Conservation (phyloP, 2,113 vertebrate genomes). For the Hyaena hyaena region DNA sequence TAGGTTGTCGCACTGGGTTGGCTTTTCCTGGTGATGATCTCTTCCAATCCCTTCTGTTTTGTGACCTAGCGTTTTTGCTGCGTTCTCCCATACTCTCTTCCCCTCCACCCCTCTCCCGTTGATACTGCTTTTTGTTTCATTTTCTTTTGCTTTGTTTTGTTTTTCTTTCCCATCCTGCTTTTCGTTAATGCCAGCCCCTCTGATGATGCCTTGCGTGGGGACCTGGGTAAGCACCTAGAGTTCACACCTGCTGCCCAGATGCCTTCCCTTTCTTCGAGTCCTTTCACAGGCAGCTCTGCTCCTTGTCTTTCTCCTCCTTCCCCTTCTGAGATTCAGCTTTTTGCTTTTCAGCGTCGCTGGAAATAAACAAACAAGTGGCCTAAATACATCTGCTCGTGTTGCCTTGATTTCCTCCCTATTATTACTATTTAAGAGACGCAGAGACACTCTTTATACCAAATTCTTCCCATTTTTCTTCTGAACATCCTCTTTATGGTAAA, state of each 20-base stretch:
- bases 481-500: constrained; percentile 78
- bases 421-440: constrained; percentile 76
- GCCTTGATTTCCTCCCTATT: constrained; percentile 80
- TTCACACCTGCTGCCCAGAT: constrained; percentile 79
- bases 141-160: neutral
- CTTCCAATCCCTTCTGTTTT: neutral
- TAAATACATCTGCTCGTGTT: constrained; percentile 69
- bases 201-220: neutral
- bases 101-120: neutral
- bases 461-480: constrained; percentile 75
- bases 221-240: neutral
- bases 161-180: neutral
- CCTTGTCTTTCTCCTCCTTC: constrained; percentile 35
- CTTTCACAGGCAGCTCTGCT: constrained; percentile 38
- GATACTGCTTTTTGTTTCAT: neutral
- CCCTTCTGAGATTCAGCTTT: constrained; percentile 59
- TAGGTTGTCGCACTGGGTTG: neutral
- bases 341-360: constrained; percentile 65
- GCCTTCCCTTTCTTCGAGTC: constrained; percentile 2
- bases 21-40: neutral
- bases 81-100: neutral
- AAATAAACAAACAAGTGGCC: constrained; percentile 79
- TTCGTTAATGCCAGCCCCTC: neutral
- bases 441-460: constrained; percentile 75
- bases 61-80: neutral